A percentile compares a stretch with the other conserved stretches of the same genome.
phyloP scores from a whole-genome alignment of 1,140 invertebrate species.

The Bombus sibiricus region DNA sequence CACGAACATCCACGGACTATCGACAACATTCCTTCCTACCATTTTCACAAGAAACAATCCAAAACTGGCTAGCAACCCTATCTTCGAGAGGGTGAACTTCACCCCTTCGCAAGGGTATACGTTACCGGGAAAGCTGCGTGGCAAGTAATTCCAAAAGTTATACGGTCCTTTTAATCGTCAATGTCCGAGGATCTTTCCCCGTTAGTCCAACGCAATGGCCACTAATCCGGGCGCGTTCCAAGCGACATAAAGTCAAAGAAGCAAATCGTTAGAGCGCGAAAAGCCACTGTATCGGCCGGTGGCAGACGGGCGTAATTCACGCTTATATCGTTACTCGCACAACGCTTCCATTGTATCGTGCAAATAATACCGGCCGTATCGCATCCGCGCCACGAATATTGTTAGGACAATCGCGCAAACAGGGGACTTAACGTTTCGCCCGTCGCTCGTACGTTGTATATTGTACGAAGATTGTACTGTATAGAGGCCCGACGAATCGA shows the following conservation, averaged over 20 bases:
- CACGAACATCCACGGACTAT: not conserved
- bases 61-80: not conserved
- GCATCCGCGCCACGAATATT: conserved; percentile 30
- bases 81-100: not conserved
- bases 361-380: conserved; percentile 46
- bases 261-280: conserved; percentile 30
- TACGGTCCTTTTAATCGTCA: not conserved
- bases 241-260: conserved; percentile 19
- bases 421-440: conserved; percentile 66
- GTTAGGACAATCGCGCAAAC: conserved; percentile 44
- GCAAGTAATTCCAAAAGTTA: not conserved
- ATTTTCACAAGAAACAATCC: not conserved
- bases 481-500: not conserved
- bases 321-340: conserved; percentile 46
- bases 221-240: conserved; percentile 21
- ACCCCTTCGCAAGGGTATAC: too few relatives aligned
- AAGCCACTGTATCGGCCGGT: conserved; percentile 37
- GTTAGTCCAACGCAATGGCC: not conserved
- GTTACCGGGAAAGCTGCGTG: not conserved
- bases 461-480: not conserved
- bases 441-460: conserved; percentile 48
- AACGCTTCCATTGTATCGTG: conserved; percentile 33
- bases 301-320: conserved; percentile 37
- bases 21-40: not conserved
- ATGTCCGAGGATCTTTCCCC: not conserved